These are phyloP conservation scores for Drosophila sp. DNA, from an alignment of 1,140 invertebrate species.

Conservation along the genomic window DNA sequence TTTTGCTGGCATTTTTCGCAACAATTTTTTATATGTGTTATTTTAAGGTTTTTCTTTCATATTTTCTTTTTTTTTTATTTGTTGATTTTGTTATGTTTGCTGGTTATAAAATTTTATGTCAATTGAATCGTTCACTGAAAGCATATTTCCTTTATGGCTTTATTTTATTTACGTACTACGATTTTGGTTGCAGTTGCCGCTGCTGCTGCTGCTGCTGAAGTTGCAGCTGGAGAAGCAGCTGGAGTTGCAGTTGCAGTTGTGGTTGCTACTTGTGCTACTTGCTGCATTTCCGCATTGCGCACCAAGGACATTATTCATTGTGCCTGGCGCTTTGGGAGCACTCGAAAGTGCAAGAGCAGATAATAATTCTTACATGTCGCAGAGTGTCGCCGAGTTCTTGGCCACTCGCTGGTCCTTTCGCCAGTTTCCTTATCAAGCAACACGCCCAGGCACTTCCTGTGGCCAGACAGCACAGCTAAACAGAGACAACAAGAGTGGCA, in stretches of 20 bases:
- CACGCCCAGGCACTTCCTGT: slow-evolving; percentile 47
- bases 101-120: slow-evolving; percentile 76
- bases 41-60: slow-evolving; percentile 28
- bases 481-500: neutral
- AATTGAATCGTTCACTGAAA: slow-evolving; percentile 73
- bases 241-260: slow-evolving; percentile 30
- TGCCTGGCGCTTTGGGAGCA: slow-evolving; percentile 50
- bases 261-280: slow-evolving; percentile 24
- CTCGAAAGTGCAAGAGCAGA: slow-evolving; percentile 74
- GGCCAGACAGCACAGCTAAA: neutral
- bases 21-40: too few species aligned
- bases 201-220: slow-evolving; percentile 14
- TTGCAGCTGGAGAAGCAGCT: neutral
- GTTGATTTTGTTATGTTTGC: slow-evolving; percentile 42
- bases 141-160: slow-evolving; percentile 78
- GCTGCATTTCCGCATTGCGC: slow-evolving; percentile 77
- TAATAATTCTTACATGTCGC: slow-evolving; percentile 80
- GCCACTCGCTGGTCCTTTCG: slow-evolving; percentile 50
- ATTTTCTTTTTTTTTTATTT: slow-evolving; percentile 30
- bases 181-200: slow-evolving; percentile 9
- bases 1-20: slow-evolving; percentile 19
- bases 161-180: slow-evolving; percentile 73
- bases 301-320: slow-evolving; percentile 80
- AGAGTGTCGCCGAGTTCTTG: slow-evolving; percentile 57
- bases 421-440: slow-evolving; percentile 47